These are phyloP conservation scores for Acronicta alni DNA, from an alignment of 2,888 invertebrate species.

Conservation along the genomic window DNA sequence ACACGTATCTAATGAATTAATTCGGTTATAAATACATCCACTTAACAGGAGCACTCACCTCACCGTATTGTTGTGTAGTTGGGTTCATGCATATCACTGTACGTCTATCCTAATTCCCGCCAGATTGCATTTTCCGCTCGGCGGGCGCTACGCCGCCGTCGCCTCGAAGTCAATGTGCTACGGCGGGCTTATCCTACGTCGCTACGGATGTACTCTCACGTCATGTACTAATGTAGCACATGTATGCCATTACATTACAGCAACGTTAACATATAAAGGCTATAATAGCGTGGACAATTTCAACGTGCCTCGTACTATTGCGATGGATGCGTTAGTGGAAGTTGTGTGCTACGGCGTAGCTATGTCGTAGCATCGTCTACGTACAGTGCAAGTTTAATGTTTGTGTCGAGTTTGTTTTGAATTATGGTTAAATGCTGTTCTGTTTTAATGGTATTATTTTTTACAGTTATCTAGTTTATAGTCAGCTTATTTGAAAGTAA, in stretches of 20 bases:
- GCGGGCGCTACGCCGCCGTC: constrained; percentile 48
- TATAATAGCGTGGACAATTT: constrained; percentile 30
- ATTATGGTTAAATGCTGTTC: constrained; percentile 19
- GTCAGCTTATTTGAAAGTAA: background rate
- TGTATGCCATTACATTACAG: constrained; percentile 34
- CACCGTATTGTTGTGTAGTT: constrained; percentile 24
- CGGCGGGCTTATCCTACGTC: constrained; percentile 44
- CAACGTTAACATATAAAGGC: constrained; percentile 14
- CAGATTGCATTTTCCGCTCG: constrained; percentile 66
- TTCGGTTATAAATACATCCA: constrained; percentile 38
- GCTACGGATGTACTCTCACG: constrained; percentile 32
- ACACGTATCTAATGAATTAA: constrained; percentile 22
- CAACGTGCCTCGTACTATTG: constrained; percentile 19
- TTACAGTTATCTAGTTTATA: background rate
- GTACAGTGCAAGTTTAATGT: constrained; percentile 35
- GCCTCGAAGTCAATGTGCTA: constrained; percentile 52
- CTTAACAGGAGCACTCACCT: constrained; percentile 17
- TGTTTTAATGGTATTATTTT: background rate
- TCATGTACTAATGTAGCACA: constrained; percentile 25
- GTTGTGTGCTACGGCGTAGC: constrained; percentile 48
- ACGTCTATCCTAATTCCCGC: constrained; percentile 52
- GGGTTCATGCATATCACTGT: constrained; percentile 23
- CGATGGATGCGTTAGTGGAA: constrained; percentile 26
- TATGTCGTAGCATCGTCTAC: constrained; percentile 42
- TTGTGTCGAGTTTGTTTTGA: constrained; percentile 28